These are phyloP conservation scores for Antigone vipio DNA, from an alignment of 2,113 vertebrate species.

Conservation along the genomic window DNA sequence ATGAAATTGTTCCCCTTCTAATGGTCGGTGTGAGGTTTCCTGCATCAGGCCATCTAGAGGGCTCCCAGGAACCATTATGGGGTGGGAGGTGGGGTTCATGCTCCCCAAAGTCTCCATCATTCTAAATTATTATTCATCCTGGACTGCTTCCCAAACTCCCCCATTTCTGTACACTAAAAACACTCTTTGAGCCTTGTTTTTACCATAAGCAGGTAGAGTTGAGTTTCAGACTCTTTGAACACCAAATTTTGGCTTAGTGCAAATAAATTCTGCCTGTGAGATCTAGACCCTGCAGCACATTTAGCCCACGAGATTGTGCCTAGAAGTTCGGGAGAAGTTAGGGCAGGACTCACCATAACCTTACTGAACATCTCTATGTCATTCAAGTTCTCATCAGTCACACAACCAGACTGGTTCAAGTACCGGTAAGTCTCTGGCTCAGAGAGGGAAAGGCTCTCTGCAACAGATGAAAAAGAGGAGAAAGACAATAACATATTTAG, in stretches of 20 bases:
- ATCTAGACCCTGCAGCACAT: background rate
- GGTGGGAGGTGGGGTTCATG: background rate
- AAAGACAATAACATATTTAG: background rate
- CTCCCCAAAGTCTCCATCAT: background rate
- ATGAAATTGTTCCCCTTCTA: background rate
- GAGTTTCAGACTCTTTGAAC: background rate
- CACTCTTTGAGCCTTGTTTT: background rate
- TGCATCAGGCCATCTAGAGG: background rate
- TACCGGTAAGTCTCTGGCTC: slow-evolving; percentile 83
- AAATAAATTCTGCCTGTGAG: background rate
- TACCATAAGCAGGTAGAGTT: background rate
- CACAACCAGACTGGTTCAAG: slow-evolving; percentile 86
- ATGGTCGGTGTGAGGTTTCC: background rate
- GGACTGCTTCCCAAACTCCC: background rate
- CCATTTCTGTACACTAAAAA: background rate
- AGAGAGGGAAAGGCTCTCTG: slow-evolving; percentile 83
- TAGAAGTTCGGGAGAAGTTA: background rate
- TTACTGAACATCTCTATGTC: slow-evolving; percentile 85
- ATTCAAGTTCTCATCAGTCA: slow-evolving; percentile 81
- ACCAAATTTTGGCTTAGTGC: background rate
- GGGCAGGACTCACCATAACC: slow-evolving; percentile 83
- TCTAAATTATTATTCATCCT: background rate
- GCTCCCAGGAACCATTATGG: background rate
- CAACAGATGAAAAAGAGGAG: background rate
- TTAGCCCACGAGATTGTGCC: background rate